Evolutionary conservation across 2,113 vertebrate species (phyloP).

Genomic region (Thamnophis sirtalis): DNA sequence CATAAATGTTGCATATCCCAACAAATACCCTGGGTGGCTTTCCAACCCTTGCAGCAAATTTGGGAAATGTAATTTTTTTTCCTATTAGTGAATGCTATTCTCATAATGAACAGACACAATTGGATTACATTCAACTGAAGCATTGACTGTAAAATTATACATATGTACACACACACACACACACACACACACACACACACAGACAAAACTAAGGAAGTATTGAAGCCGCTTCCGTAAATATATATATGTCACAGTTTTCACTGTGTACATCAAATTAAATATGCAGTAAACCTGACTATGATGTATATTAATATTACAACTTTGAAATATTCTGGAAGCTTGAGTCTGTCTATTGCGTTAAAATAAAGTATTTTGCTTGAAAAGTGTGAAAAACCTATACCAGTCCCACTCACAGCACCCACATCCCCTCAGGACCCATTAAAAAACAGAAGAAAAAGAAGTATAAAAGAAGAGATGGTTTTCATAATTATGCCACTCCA

Average conservation of each 20-base stretch:
- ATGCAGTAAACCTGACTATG: background rate
- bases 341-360: background rate
- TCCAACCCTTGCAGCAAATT: too few relatives aligned
- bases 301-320: background rate
- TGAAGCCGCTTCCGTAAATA: background rate
- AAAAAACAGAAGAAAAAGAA: conserved; percentile 20
- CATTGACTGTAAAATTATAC: background rate
- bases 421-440: background rate
- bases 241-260: background rate
- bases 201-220: background rate
- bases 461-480: conserved; percentile 33
- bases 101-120: background rate
- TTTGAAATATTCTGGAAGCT: background rate
- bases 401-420: background rate
- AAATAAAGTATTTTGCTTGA: conserved; percentile 23
- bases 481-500: conserved; percentile 50
- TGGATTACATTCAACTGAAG: background rate
- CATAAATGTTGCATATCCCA: background rate
- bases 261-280: background rate
- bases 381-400: background rate
- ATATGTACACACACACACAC: background rate
- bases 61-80: background rate
- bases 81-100: background rate
- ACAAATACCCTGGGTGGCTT: background rate
- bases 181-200: background rate